Evolutionary conservation across 2,113 vertebrate genomes (phyloP).

Genomic region (Pantherophis guttatus): DNA sequence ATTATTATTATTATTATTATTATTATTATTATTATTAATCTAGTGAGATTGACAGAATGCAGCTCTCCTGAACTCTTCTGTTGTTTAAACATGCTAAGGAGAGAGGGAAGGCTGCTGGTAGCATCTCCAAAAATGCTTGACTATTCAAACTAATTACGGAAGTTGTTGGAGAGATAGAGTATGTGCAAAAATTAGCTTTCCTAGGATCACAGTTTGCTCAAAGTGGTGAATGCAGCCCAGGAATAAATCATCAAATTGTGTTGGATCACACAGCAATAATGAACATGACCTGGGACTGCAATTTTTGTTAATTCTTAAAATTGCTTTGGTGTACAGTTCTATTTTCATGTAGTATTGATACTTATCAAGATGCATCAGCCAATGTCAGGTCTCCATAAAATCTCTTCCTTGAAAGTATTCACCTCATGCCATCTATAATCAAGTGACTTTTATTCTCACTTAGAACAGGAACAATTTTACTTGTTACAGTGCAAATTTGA

Average conservation of each 20-base stretch:
- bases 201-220: neutral
- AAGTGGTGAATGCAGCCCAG: neutral
- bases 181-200: neutral
- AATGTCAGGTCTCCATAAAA: neutral
- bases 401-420: neutral
- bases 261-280: neutral
- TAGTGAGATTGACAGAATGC: neutral
- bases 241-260: neutral
- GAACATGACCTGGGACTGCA: neutral
- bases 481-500: neutral
- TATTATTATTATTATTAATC: no score
- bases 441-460: neutral
- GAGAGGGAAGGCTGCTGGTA: neutral
- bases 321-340: neutral
- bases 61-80: neutral
- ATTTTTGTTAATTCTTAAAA: neutral
- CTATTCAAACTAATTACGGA: neutral
- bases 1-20: no score
- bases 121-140: neutral
- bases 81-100: neutral
- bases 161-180: neutral
- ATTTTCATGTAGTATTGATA: neutral
- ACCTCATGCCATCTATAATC: neutral
- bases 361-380: neutral
- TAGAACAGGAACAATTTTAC: neutral